Evolutionary conservation across 2,113 vertebrate species (phyloP), one percentile per base, ranked within the genome.

Genomic region (Hipposideros armiger): DNA sequence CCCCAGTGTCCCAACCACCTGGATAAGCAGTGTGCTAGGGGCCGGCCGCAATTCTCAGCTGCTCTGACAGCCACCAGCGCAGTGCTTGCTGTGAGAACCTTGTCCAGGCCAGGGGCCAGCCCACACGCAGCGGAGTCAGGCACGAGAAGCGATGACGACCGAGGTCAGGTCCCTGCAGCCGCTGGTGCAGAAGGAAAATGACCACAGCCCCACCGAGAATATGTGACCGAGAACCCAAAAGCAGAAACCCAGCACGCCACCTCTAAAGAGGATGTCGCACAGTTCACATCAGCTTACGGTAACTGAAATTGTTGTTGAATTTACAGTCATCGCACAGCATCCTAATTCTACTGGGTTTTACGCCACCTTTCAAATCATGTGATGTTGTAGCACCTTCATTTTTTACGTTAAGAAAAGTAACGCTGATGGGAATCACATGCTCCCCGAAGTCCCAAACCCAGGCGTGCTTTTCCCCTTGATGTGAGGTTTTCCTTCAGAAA

Each of bases 101-200:
- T 74, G 81, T 73, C 19, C 32, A 66, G 56, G 73, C 60, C 54
- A 67, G 36, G 80, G 26, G 47, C 66, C 62, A 19, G 16, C 58
- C 47, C 13, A 69, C 42, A 32, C 36, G 16, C 2, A 36, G 58
- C 58, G 60, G 67, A n/a, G 91, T 32, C 36, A 30, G 24, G 17
- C 47, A 4, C 1, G 50, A 2, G 80, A 56, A 52, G 47, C 54
- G 5, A 6, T 1, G 32, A 24, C 11, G 2, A n/a, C 1, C 24
- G 32, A 40, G 40, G 32, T 4, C 30, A 50, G 28, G 32, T 8
- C 52, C 52, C 22, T 47, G 8, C 28, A 26, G 60, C 36, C 50
- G 13, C 47, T 50, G 32, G 24, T 0, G 4, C 7, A 42, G 11
- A 42, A 42, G 5, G 42, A 76, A 45, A 22, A 20, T 26, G 7